phyloP scores from a whole-genome alignment of 53 echinoderm and acorn worm genomes.

The Luidia sarsii region DNA sequence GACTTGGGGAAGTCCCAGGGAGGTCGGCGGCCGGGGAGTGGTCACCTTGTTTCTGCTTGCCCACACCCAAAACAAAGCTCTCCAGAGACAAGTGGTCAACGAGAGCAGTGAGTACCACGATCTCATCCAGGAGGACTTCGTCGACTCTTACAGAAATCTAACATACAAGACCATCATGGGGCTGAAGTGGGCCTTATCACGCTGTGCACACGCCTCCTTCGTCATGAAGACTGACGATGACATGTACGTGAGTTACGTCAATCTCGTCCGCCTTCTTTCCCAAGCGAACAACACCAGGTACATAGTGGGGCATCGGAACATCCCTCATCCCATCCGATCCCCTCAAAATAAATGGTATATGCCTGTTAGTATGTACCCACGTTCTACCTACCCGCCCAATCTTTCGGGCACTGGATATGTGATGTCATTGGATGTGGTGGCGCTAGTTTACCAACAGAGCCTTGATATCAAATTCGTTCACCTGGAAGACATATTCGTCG shows the following conservation, averaged over 20 bases:
- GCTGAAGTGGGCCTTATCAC: constrained; percentile 79
- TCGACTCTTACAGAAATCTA: constrained; percentile 91
- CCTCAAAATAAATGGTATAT: constrained; percentile 98
- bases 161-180: constrained; percentile 94
- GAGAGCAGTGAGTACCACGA: constrained; percentile 83
- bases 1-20: constrained; percentile 84
- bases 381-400: constrained; percentile 88
- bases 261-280: constrained; percentile 68
- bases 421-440: constrained; percentile 78
- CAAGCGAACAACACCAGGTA: constrained; percentile 48
- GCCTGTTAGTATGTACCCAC: constrained; percentile 80
- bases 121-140: constrained; percentile 87
- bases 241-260: constrained; percentile 84
- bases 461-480: constrained; percentile 76
- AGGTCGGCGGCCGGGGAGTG: constrained; percentile 61
- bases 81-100: constrained; percentile 74
- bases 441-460: constrained; percentile 65
- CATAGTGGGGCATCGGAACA: constrained; percentile 79
- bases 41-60: constrained; percentile 90
- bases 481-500: constrained; percentile 89
- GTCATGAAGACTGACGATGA: constrained; percentile 97
- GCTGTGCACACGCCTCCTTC: constrained; percentile 75
- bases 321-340: constrained; percentile 84
- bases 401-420: constrained; percentile 92
- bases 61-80: constrained; percentile 55